Evolutionary conservation across 2,797 vertebrate genomes (phyloP).

Genomic region (Onychomys torridus): DNA sequence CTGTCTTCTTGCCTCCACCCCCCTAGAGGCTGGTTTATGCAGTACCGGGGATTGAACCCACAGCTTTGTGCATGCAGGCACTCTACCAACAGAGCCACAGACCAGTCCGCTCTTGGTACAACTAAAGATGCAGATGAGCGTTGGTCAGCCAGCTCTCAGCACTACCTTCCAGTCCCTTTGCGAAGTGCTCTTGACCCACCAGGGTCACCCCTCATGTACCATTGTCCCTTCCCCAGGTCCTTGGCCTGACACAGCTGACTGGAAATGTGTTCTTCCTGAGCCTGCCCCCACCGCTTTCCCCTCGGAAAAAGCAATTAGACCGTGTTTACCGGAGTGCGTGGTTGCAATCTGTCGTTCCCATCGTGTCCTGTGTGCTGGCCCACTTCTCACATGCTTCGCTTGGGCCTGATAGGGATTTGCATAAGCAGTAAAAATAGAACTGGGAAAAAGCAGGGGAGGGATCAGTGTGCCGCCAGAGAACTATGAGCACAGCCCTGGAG

Average conservation of each 20-base stretch:
- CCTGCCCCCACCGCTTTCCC: not conserved
- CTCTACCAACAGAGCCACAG: not conserved
- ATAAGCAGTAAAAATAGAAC: conserved; percentile 70
- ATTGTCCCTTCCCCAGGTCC: not conserved
- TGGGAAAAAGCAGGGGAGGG: not conserved
- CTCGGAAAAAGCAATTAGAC: conserved; percentile 72
- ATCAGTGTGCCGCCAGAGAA: not conserved
- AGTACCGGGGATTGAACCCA: not conserved
- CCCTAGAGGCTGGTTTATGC: not conserved
- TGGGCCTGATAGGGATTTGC: conserved; percentile 65
- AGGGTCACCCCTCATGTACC: not conserved
- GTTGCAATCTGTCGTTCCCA: conserved; percentile 48
- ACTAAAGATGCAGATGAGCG: not conserved
- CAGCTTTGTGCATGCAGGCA: not conserved
- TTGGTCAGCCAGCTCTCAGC: fast-evolving
- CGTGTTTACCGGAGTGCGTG: conserved; percentile 61
- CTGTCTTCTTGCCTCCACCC: not conserved
- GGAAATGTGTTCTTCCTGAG: conserved; percentile 60
- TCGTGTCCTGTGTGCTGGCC: conserved; percentile 43
- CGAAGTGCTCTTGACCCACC: not conserved
- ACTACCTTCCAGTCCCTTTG: not conserved
- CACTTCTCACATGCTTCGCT: conserved; percentile 53
- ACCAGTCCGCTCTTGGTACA: fast-evolving
- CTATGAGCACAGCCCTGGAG: not conserved
- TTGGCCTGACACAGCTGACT: not conserved